These are phyloP conservation scores for Ammodytes dubius DNA, from an alignment of 2,113 vertebrate genomes.

Conservation along the genomic window DNA sequence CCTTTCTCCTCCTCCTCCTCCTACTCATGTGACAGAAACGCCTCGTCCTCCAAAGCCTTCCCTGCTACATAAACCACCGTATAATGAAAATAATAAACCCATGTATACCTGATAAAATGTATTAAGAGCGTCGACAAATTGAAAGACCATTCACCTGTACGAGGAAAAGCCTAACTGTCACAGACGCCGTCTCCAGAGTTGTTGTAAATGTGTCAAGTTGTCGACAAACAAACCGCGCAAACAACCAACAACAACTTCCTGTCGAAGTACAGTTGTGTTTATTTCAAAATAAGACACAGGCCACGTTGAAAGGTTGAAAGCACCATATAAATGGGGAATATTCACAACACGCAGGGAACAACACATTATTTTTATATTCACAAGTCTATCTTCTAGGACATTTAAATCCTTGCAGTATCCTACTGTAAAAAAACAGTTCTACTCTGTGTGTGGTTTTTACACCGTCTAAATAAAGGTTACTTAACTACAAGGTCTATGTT, in stretches of 20 bases:
- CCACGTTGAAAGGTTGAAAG: rapidly evolving
- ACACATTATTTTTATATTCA: too few species aligned
- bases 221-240: background rate
- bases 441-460: too few species aligned
- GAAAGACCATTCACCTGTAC: slow-evolving; percentile 63
- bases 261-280: background rate
- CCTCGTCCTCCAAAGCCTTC: slow-evolving; percentile 23
- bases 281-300: slow-evolving; percentile 63
- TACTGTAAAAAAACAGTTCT: too few species aligned
- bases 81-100: background rate
- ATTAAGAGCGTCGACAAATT: background rate
- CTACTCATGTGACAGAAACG: slow-evolving; percentile 72
- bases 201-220: slow-evolving; percentile 42
- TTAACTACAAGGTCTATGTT: too few species aligned
- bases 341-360: background rate
- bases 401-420: too few species aligned
- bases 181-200: slow-evolving; percentile 46
- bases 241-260: slow-evolving; percentile 20
- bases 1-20: slow-evolving; percentile 49
- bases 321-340: too few species aligned
- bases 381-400: too few species aligned
- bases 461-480: too few species aligned
- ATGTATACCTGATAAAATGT: background rate
- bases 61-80: background rate
- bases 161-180: slow-evolving; percentile 57